Conservation (phyloP, 92 coral and sea anemone genomes). For the Porites cylindrica region DNA sequence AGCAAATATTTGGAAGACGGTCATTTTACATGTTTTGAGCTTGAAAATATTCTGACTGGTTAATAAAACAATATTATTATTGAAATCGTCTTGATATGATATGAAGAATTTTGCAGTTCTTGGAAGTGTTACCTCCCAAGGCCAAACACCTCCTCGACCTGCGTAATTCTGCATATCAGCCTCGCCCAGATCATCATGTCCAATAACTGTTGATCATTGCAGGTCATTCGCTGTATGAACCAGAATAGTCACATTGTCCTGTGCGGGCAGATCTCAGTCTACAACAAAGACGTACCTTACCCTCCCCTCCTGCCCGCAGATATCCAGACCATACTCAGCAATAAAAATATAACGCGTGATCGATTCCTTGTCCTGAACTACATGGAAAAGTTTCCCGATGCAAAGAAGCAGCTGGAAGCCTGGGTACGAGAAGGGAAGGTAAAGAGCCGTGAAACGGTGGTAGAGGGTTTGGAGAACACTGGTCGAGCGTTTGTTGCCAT, state of each 20-base stretch:
- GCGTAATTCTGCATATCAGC: no score
- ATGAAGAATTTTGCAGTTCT: no score
- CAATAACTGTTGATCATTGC: neutral
- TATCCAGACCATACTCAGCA: conserved; percentile 55
- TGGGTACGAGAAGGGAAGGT: conserved; percentile 90
- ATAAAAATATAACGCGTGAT: conserved; percentile 80
- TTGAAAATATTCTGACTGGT: no score
- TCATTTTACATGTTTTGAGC: no score
- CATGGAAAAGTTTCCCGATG: conserved; percentile 67
- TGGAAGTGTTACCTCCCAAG: no score
- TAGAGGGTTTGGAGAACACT: conserved; percentile 83
- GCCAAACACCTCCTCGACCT: no score
- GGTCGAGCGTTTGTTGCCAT: conserved; percentile 86
- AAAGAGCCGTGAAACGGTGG: conserved; percentile 84
- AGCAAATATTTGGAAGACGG: no score
- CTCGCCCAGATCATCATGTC: neutral
- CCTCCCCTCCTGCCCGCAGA: conserved; percentile 81
- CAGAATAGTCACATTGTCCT: conserved; percentile 79
- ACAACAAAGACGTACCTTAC: conserved; percentile 84
- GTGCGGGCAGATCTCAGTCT: conserved; percentile 93
- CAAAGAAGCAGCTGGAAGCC: conserved; percentile 67
- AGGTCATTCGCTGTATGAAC: conserved; percentile 91
- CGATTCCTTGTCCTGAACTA: conserved; percentile 68
- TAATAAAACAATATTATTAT: no score
- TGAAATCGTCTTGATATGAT: no score